These are phyloP conservation scores for Agrilus cyanescens DNA, from an alignment of 2,888 invertebrate species.

Conservation along the genomic window DNA sequence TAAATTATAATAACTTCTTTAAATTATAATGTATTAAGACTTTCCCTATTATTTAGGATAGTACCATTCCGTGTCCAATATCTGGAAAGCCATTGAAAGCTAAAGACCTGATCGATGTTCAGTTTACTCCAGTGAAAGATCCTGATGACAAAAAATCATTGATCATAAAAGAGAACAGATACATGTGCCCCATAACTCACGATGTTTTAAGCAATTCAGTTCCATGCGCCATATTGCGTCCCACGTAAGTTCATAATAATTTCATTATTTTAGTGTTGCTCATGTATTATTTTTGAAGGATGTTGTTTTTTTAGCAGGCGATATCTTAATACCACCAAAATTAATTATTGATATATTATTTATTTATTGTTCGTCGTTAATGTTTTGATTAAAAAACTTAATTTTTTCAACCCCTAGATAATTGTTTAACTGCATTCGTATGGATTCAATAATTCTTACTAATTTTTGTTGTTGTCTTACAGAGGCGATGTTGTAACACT, in stretches of 20 bases:
- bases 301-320: too few relatives aligned
- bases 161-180: slow-evolving; percentile 81
- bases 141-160: slow-evolving; percentile 76
- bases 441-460: too few relatives aligned
- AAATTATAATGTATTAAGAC: background rate
- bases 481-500: slow-evolving; percentile 92
- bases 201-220: slow-evolving; percentile 91
- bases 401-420: too few relatives aligned
- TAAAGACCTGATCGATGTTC: slow-evolving; percentile 86
- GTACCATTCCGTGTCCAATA: slow-evolving; percentile 70
- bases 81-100: slow-evolving; percentile 74
- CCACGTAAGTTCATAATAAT: slow-evolving; percentile 59
- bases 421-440: too few relatives aligned
- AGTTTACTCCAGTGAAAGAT: slow-evolving; percentile 84
- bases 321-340: too few relatives aligned
- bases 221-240: slow-evolving; percentile 82
- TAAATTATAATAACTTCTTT: slow-evolving; percentile 21
- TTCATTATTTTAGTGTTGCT: slow-evolving; percentile 1
- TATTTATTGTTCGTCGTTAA: too few relatives aligned
- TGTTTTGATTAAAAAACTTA: too few relatives aligned
- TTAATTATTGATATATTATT: too few relatives aligned
- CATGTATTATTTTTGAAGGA: too few relatives aligned
- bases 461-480: too few relatives aligned
- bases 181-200: slow-evolving; percentile 95
- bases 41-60: slow-evolving; percentile 38